Base-by-base conservation (phyloP, 2,797 vertebrate genomes). In the Neoniphon sammara region DNA sequence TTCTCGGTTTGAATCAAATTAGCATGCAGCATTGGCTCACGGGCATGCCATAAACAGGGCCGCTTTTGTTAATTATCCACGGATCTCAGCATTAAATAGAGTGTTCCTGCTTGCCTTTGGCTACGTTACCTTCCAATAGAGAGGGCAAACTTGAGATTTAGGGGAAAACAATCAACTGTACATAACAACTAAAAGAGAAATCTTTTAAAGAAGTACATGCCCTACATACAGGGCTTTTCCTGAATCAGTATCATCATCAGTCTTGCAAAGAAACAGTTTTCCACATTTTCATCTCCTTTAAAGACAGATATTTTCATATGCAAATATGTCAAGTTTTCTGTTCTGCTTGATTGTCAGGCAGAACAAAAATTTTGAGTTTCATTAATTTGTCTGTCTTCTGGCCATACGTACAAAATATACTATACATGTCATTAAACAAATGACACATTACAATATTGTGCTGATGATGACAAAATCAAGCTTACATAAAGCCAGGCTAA, bases 21-120 rank as follows among this genome's bases (percentile, higher is more conserved):
- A 91, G 90, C 89, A 92, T 93, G 93, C 91, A 86, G 86, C 56
- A 75, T 87, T 90, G 88, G 92, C 89, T 82, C 73, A 57, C 70
- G 74, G 85, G 84, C 86, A 77, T 57, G 63, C 79, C 65, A 87
- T 89, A 88, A 92, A 93, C 91, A 93, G 85, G 87, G 87, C 88
- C n/a, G 87, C 92, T 93, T 93, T 92, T 94, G 93, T 92, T 91
- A 91, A 94, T 94, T 94, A 93, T 92, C 90, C 86, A 93, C 88
- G 90, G 91, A 91, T 92, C 87, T 90, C 90, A 90, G 88, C 75
- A 62, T 83, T 83, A 93, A 91, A 93, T 90, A 89, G 85, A 92
- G 80, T 82, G 89, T 87, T 90, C 84, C 89, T 82, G 66, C 83
- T 87, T 77, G 87, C 90, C 85, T 88, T 85, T 86, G 87, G 90